These are phyloP conservation scores for Amblyopsis rosae DNA, from an alignment of 2,113 vertebrate genomes.

Conservation along the genomic window DNA sequence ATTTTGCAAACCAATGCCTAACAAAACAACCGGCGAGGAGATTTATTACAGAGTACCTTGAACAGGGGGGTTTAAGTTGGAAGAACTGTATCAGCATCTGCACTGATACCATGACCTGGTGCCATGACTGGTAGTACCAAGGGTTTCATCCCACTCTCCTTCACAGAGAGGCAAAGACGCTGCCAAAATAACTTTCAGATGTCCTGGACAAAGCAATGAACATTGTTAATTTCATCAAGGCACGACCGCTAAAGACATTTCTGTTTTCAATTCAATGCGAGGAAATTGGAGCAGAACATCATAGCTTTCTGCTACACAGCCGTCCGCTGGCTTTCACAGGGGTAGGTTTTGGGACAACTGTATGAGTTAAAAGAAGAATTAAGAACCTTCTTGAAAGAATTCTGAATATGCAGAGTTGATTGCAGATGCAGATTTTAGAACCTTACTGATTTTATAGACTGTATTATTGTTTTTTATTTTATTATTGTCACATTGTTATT, in stretches of 20 bases:
- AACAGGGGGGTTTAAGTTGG: constrained; percentile 1
- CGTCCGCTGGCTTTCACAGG: neutral
- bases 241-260: neutral
- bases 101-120: no score
- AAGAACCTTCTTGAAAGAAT: constrained; percentile 5
- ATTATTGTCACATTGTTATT: no score
- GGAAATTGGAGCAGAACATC: constrained; percentile 4
- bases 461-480: no score
- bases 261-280: constrained; percentile 1
- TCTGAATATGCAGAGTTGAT: constrained; percentile 3
- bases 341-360: neutral
- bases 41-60: constrained; percentile 6
- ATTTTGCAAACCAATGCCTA: constrained; percentile 4
- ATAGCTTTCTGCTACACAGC: constrained; percentile 1
- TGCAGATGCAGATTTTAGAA: neutral
- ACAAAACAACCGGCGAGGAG: constrained; percentile 13
- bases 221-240: neutral
- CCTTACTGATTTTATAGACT: no score
- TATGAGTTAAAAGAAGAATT: constrained; percentile 6
- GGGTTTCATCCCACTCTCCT: neutral
- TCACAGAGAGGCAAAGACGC: constrained; percentile 9
- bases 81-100: no score
- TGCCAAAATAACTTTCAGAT: neutral
- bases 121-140: no score
- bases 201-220: neutral